Conservation (phyloP, 1,140 invertebrate species). For the Argopecten irradians region DNA sequence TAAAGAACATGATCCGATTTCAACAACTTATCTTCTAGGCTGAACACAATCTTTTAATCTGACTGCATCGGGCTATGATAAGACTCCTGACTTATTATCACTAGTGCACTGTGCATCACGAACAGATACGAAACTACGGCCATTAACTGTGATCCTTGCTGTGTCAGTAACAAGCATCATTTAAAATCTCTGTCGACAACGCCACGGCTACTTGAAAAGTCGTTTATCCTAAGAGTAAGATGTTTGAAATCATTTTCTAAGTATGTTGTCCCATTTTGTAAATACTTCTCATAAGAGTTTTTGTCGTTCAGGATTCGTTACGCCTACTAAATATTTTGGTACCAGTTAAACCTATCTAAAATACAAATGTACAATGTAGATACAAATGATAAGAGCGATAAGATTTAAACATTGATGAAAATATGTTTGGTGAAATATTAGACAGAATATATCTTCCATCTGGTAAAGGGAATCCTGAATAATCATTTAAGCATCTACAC, state of each 20-base stretch:
- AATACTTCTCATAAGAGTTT: background rate
- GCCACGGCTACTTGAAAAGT: background rate
- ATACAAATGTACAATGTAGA: background rate
- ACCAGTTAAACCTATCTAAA: background rate
- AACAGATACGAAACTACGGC: background rate
- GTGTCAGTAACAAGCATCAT: background rate
- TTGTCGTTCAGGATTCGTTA: background rate
- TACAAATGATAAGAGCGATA: background rate
- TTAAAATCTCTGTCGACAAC: background rate
- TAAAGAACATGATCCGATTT: background rate
- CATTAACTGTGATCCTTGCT: background rate
- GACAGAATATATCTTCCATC: background rate
- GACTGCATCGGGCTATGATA: background rate
- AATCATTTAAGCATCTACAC: background rate
- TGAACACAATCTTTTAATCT: background rate
- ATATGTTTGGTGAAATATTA: background rate
- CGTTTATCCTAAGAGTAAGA: background rate
- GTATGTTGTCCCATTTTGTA: background rate
- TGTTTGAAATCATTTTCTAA: slow-evolving; percentile 11
- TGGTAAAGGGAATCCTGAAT: background rate
- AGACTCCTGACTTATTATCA: background rate
- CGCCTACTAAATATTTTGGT: background rate
- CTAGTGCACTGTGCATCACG: background rate
- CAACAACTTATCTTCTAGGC: background rate
- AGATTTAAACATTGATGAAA: background rate